phyloP scores from a whole-genome alignment of 1,140 invertebrate genomes.

The Proctacanthus coquilletti region DNA sequence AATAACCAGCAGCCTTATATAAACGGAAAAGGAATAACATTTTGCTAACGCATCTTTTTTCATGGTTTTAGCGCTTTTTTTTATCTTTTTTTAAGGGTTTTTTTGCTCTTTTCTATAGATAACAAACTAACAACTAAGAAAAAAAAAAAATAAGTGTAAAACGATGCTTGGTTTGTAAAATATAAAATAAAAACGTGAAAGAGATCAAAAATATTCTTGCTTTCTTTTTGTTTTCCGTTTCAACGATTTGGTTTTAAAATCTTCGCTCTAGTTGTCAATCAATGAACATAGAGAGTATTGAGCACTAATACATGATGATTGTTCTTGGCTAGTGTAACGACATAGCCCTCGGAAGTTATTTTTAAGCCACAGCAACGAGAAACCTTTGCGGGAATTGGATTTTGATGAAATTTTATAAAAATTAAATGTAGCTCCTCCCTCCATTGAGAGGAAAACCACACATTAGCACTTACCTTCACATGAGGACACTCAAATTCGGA shows the following conservation, averaged over 20 bases:
- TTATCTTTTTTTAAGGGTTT: conserved; percentile 8
- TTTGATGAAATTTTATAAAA: no score
- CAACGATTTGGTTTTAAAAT: conserved; percentile 6
- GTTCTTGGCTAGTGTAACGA: conserved; percentile 94
- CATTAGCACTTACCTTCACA: conserved; percentile 76
- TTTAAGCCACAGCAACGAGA: conserved; percentile 93
- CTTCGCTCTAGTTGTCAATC: conserved; percentile 32
- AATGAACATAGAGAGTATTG: conserved; percentile 86
- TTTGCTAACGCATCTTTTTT: conserved; percentile 9
- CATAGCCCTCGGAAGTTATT: conserved; percentile 89
- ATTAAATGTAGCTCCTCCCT: no score
- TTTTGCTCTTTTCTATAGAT: conserved; percentile 7
- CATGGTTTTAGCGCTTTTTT: conserved; percentile 15
- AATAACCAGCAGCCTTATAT: conserved; percentile 31
- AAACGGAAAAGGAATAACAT: conserved; percentile 23
- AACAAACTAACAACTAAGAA: conserved; percentile 5
- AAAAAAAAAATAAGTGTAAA: conserved; percentile 2
- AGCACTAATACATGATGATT: conserved; percentile 95
- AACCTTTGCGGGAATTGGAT: no score
- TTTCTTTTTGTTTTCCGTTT: conserved; percentile 6
- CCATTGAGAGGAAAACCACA: no score
- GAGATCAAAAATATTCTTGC: conserved; percentile 9
- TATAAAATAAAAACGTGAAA: conserved; percentile 6
- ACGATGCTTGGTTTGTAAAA: conserved; percentile 3
- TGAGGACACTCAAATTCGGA: conserved; percentile 93